Conservation (phyloP, 2,797 vertebrate genomes). For the Philypnodon macrostomus region DNA sequence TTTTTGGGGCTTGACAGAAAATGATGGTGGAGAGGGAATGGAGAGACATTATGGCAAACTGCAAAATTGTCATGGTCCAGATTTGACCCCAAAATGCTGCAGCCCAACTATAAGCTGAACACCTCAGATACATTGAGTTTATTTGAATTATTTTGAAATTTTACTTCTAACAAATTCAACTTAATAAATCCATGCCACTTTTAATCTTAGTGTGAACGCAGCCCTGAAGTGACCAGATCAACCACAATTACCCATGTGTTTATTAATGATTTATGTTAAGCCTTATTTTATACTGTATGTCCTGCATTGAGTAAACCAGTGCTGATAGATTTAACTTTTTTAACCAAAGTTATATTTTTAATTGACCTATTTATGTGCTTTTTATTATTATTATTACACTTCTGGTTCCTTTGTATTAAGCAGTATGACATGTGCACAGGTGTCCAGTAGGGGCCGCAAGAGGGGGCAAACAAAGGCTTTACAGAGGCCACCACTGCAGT, state of each 20-base stretch:
- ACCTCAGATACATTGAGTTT: too few relatives aligned
- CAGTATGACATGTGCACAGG: slow-evolving; percentile 1
- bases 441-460: slow-evolving; percentile 53
- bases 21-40: too few relatives aligned
- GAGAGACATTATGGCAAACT: too few relatives aligned
- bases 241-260: too few relatives aligned
- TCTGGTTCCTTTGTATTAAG: not conserved
- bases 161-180: not conserved
- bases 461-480: slow-evolving; percentile 13
- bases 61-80: too few relatives aligned
- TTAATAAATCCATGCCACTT: not conserved
- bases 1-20: too few relatives aligned
- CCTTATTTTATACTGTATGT: slow-evolving; percentile 44
- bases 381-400: slow-evolving; percentile 1
- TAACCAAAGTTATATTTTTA: slow-evolving; percentile 65
- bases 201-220: slow-evolving; percentile 1
- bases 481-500: slow-evolving; percentile 33
- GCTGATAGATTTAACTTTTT: slow-evolving; percentile 33
- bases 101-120: too few relatives aligned
- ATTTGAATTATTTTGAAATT: too few relatives aligned
- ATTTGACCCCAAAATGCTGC: too few relatives aligned
- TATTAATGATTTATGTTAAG: slow-evolving; percentile 37
- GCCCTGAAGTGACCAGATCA: too few relatives aligned
- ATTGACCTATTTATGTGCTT: slow-evolving; percentile 25
- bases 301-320: too few relatives aligned